These are phyloP conservation scores for Octomys mimax DNA, from an alignment of 2,797 vertebrate genomes.

Conservation along the genomic window DNA sequence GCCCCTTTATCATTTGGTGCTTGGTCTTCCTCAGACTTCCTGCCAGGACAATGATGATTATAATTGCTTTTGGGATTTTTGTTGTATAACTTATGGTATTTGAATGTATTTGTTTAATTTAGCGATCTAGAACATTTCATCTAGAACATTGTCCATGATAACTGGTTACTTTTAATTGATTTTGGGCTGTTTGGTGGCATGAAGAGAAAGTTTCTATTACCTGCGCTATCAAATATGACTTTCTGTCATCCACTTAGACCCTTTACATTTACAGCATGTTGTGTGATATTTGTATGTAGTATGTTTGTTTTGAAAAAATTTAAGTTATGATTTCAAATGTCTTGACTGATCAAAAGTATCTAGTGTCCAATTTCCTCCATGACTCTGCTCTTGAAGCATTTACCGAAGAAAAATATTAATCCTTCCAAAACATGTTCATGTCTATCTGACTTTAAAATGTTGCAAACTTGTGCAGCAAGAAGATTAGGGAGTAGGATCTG, in stretches of 20 bases:
- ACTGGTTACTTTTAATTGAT: slow-evolving; percentile 56
- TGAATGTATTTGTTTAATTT: slow-evolving; percentile 61
- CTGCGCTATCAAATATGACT: neutral
- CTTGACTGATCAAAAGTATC: slow-evolving; percentile 56
- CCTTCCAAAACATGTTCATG: neutral
- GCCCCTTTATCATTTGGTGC: slow-evolving; percentile 55
- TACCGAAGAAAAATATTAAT: slow-evolving; percentile 46
- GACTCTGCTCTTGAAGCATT: neutral
- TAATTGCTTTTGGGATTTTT: slow-evolving; percentile 57
- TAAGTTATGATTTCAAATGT: slow-evolving; percentile 53
- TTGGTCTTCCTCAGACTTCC: slow-evolving; percentile 58
- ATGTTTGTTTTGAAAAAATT: slow-evolving; percentile 48
- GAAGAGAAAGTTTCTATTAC: slow-evolving; percentile 63
- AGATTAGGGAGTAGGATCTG: neutral
- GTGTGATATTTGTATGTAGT: slow-evolving; percentile 50
- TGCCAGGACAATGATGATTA: slow-evolving; percentile 59
- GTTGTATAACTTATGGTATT: slow-evolving; percentile 56
- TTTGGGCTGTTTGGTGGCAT: slow-evolving; percentile 65
- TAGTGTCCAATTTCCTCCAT: slow-evolving; percentile 47
- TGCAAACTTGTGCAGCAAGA: neutral
- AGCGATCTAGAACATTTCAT: slow-evolving; percentile 35
- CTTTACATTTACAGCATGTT: slow-evolving; percentile 39
- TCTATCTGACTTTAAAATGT: slow-evolving; percentile 23
- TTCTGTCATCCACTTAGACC: neutral
- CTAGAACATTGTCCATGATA: slow-evolving; percentile 63